Evolutionary conservation across 2,888 invertebrate species (phyloP), one percentile per base, ranked within the genome.

Genomic region (Bimastos eiseni): DNA sequence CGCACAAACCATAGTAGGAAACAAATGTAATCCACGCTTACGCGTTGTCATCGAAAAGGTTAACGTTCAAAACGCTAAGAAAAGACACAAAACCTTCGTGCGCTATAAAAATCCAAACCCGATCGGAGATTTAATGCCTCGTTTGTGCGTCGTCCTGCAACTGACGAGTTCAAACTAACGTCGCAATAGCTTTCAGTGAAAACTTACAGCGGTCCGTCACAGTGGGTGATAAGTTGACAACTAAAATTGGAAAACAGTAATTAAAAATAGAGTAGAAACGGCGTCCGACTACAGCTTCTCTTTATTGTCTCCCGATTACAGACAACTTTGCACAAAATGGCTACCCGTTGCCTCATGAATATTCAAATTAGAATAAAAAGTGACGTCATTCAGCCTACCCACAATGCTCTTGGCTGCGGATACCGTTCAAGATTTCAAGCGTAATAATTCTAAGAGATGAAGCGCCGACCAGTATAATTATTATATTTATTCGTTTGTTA

Each of bases 201-300:
- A 89, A 83, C 91, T 91, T 89, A 91, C 91, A 36, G 91, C 91
- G 91, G 91, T 89, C 91, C 91, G 91, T 91, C 89, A 84, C 83
- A 91, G 38, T 70, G 91, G 91, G 70, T 91, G 55, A 89, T 49
- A 83, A 91, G 33, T 70, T 38, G 49, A 90, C 86, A 84, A 36
- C 33, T 91, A 89, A 89, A 83, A 89, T 37, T 37, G 83, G 37
- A 55, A 37, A 41, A 90, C 70, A 33, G 34, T n/a, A 83, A 90
- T 83, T 90, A 88, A 89, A 70, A 70, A 30, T n/a, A 70, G 30
- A 70, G 70, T n/a, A 70, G 70, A 70, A 70, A 70, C 86, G 86
- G 37, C 86, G 36, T 86, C 86, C 37, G 70, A 70, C 70, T n/a
- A n/a, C 4, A 70, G 70, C 70, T 70, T 70, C 34, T 86, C 86